These are phyloP conservation scores for Cerceris rybyensis DNA, from an alignment of 2,888 invertebrate species.

Conservation along the genomic window DNA sequence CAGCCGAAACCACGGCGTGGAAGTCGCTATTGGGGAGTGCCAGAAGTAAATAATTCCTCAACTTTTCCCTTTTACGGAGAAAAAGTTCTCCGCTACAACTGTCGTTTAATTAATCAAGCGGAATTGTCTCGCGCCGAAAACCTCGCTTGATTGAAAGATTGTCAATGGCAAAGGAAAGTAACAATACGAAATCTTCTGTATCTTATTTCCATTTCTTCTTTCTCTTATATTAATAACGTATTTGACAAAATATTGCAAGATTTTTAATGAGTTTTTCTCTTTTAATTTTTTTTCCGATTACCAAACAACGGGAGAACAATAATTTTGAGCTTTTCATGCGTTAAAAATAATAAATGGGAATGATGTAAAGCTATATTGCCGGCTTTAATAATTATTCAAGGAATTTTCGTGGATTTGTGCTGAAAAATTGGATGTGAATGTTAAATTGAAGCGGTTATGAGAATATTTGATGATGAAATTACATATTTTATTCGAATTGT, in stretches of 20 bases:
- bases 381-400: too few relatives aligned
- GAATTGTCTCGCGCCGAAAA: conserved; percentile 16
- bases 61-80: conserved; percentile 45
- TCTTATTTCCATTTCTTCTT: neutral
- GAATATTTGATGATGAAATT: too few relatives aligned
- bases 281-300: too few relatives aligned
- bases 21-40: conserved; percentile 12
- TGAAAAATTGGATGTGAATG: too few relatives aligned
- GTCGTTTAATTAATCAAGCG: conserved; percentile 57
- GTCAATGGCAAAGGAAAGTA: conserved; percentile 3
- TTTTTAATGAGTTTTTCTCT: neutral
- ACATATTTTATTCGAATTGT: too few relatives aligned
- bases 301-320: too few relatives aligned
- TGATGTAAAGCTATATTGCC: too few relatives aligned
- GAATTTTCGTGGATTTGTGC: too few relatives aligned
- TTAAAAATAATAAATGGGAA: too few relatives aligned
- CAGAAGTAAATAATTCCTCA: conserved; percentile 53
- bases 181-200: neutral
- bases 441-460: too few relatives aligned
- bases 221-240: neutral
- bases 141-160: conserved; percentile 2
- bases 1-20: conserved; percentile 38
- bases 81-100: conserved; percentile 36
- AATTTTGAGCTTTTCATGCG: too few relatives aligned
- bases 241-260: neutral